phyloP scores from a whole-genome alignment of 2,797 vertebrate species.

The Platalea minor region DNA sequence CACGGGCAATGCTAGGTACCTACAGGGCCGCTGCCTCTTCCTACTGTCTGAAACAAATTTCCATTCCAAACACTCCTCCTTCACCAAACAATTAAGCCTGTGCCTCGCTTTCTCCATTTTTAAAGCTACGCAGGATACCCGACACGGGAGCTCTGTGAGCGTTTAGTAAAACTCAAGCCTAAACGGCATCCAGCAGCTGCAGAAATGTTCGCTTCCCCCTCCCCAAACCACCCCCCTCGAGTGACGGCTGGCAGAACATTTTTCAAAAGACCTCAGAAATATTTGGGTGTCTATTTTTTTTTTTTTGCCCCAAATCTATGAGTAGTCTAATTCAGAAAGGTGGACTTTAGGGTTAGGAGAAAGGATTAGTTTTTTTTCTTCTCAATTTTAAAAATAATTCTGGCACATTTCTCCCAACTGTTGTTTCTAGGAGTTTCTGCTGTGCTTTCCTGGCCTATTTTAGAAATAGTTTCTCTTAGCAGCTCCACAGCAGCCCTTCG shows the following conservation, averaged over 20 bases:
- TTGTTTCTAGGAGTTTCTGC: background rate
- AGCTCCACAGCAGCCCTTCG: background rate
- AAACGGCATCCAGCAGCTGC: background rate
- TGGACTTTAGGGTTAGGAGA: background rate
- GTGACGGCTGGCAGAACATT: accelerated
- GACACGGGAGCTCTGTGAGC: background rate
- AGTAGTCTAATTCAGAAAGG: background rate
- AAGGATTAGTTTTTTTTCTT: too few species aligned
- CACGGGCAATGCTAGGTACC: background rate
- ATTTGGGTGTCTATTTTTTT: background rate
- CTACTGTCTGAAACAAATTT: background rate
- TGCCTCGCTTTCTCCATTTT: background rate
- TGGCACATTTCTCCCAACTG: background rate
- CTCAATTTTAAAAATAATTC: background rate
- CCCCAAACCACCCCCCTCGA: background rate
- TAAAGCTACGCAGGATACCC: background rate
- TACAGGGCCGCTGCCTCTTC: background rate
- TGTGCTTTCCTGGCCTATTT: background rate
- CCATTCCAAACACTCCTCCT: background rate
- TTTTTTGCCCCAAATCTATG: accelerated
- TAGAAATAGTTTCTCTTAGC: background rate
- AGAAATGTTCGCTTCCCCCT: accelerated
- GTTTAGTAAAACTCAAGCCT: background rate
- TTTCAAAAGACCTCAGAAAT: background rate
- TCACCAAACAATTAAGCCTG: background rate